Evolutionary conservation across 2,888 invertebrate genomes (phyloP), one percentile per base, ranked within the genome.

Genomic region (Oscheius sp.): DNA sequence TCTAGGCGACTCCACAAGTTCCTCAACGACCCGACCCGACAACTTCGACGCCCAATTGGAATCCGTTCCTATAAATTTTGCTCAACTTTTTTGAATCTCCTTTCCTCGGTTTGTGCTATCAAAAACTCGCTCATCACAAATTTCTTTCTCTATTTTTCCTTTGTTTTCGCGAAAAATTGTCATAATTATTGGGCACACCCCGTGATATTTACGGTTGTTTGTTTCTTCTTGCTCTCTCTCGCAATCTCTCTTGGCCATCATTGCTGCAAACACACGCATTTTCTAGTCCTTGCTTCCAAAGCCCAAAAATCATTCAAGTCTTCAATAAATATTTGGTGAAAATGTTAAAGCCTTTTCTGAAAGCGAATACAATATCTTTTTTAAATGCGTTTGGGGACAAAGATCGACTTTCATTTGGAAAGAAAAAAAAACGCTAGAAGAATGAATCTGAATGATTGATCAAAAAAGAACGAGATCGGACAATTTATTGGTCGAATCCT

Each of bases 141-240:
- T 34, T 55, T n/a, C 52, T 52, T 31, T 25, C 20, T 20, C 3
- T 48, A 23, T 48, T 12, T 42, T 48, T 34, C 34, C 37, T 8
- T 20, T 34, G 33, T 55, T 10, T 34, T 23, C 8, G 55, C 15
- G 55, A 25, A 23, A 15, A 15, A 17, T 55, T 42, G 61, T 61
- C 61, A 61, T 61, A 61, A 61, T 61, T 10, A 27, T 17, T 17
- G 45, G 23, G 55, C 42, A n/a, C 17, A 1, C 61, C 61, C 42
- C 61, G 61, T 61, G 61, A 61, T 61, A 27, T 42, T 45, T 61
- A 61, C 61, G 61, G 61, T 61, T 61, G 42, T 61, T 29, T 23
- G 15, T 8, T 52, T 5, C 15, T 52, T 23, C 27, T 61, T 61
- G 42, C 58, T 58, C 50, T 27, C 8, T 10, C 15, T 34, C 2